A percentile compares a stretch with the other conserved stretches of the same genome.
These are phyloP conservation scores for Rapana venosa DNA, from an alignment of 2,888 invertebrate species.

Conservation along the genomic window DNA sequence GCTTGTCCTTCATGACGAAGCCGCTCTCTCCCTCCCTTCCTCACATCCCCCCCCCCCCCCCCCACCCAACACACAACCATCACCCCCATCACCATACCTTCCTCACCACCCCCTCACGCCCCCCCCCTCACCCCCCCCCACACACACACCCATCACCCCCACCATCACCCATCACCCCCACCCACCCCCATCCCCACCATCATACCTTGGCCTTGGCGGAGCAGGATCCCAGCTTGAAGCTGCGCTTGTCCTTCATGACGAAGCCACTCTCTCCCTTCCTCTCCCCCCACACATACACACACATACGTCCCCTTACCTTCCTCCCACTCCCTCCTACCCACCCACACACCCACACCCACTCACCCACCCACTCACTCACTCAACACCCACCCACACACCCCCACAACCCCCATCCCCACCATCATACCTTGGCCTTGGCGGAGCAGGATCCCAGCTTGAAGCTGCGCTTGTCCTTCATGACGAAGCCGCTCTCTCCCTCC, in stretches of 20 bases:
- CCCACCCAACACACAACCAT: too few species aligned
- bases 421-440: constrained; percentile 57
- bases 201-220: constrained; percentile 57
- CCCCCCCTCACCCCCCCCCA: constrained; percentile 78
- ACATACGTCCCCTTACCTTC: background rate
- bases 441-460: constrained; percentile 69
- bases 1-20: constrained; percentile 91
- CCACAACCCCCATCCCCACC: too few species aligned
- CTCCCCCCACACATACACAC: background rate
- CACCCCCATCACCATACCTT: too few species aligned
- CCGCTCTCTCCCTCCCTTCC: constrained; percentile 86
- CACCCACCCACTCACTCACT: background rate
- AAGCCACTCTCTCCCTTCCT: constrained; percentile 84
- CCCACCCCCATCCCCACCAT: too few species aligned
- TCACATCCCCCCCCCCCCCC: background rate
- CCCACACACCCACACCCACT: too few species aligned
- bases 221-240: constrained; percentile 69
- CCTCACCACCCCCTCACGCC: too few species aligned
- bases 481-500: too few species aligned
- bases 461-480: constrained; percentile 88
- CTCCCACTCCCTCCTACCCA: background rate
- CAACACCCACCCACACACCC: background rate
- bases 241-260: constrained; percentile 89
- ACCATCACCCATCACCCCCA: background rate
- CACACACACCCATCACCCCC: constrained; percentile 76